phyloP scores from a whole-genome alignment of 2,888 invertebrate genomes.

The Branchellion lobata region DNA sequence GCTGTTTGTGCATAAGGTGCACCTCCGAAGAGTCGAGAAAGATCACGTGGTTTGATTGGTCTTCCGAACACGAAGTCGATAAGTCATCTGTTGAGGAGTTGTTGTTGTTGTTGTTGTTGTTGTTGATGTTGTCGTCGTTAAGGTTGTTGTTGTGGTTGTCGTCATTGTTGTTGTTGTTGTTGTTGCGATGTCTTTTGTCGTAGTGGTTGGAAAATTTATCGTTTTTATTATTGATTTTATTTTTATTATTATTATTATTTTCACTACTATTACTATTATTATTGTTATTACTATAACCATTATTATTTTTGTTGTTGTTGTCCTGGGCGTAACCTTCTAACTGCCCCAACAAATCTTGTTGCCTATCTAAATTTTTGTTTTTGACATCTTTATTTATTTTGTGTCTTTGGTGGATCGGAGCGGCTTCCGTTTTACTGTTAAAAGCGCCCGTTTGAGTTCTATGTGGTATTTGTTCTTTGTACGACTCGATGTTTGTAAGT shows the following conservation, averaged over 20 bases:
- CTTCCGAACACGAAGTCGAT: no score
- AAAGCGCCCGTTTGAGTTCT: no score
- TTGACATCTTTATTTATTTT: not conserved
- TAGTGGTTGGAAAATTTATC: not conserved
- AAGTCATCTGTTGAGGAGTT: not conserved
- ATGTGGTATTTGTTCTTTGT: no score
- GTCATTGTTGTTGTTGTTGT: not conserved
- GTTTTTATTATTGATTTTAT: not conserved
- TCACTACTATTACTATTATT: no score
- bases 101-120: slow-evolving; percentile 1
- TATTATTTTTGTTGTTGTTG: slow-evolving; percentile 11
- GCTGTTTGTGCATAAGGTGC: slow-evolving; percentile 23
- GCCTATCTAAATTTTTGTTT: no score
- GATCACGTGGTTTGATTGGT: slow-evolving; percentile 12
- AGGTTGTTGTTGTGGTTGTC: no score
- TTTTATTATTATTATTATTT: not conserved
- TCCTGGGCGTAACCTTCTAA: not conserved
- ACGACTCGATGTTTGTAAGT: not conserved
- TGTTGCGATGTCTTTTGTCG: not conserved
- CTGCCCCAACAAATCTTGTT: no score
- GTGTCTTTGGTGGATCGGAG: not conserved
- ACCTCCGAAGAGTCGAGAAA: slow-evolving; percentile 40
- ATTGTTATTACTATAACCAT: not conserved
- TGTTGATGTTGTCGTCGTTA: not conserved
- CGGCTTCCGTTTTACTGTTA: not conserved